Evolutionary conservation across 2,797 vertebrate genomes (phyloP).

Genomic region (Pantherophis vulpinus): DNA sequence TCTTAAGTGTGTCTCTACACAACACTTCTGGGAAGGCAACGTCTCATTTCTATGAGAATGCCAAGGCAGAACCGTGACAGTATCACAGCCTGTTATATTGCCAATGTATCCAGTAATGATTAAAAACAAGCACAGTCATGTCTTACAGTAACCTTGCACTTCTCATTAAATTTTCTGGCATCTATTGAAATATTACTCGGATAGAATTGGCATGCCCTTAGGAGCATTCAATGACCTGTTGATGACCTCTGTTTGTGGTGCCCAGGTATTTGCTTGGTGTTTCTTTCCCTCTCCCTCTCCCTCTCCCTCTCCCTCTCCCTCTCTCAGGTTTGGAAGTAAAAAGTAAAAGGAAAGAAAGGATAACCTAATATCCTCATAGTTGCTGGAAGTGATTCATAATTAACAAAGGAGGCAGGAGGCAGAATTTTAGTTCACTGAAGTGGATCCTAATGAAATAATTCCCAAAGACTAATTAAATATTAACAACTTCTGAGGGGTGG

Average conservation of each 20-base stretch:
- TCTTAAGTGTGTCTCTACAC: neutral
- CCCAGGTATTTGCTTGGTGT: neutral
- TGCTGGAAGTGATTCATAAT: neutral
- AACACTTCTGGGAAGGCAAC: slow-evolving; percentile 2
- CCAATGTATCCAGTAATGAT: slow-evolving; percentile 16
- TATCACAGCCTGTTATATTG: slow-evolving; percentile 13
- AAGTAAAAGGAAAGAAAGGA: neutral
- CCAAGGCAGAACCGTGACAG: neutral
- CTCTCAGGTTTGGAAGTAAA: neutral
- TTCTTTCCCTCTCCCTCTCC: neutral
- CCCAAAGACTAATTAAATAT: neutral
- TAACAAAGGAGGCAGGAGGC: neutral
- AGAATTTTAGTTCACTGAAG: neutral
- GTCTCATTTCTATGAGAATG: slow-evolving; percentile 40
- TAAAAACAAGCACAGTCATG: slow-evolving; percentile 17
- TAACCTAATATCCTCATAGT: neutral
- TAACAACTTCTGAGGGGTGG: neutral
- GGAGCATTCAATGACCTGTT: neutral
- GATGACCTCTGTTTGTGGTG: neutral
- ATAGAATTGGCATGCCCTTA: slow-evolving; percentile 21
- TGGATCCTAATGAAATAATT: neutral
- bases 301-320: too few relatives aligned
- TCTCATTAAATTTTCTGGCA: neutral
- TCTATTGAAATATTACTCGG: neutral
- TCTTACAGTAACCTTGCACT: slow-evolving; percentile 22